Evolutionary conservation across 2,113 vertebrate species (phyloP).

Genomic region (Pagrus major): DNA sequence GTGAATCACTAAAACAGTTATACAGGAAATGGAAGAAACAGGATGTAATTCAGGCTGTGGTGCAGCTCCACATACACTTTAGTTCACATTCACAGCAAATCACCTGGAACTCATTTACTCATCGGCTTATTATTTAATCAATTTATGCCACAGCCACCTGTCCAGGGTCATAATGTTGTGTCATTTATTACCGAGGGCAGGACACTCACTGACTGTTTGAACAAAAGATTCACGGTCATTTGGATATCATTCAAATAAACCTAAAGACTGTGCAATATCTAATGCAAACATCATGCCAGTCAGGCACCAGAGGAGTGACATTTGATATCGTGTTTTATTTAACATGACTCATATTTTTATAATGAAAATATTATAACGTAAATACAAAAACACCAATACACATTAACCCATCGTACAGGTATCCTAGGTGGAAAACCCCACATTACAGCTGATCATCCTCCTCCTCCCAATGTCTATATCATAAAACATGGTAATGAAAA

Average conservation of each 20-base stretch:
- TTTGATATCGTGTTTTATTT: slow-evolving; percentile 14
- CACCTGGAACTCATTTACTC: background rate
- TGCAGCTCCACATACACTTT: background rate
- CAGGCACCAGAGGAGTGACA: slow-evolving; percentile 2
- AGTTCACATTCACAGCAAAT: slow-evolving; percentile 1
- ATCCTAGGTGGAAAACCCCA: background rate
- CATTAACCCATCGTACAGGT: background rate
- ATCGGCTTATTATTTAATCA: slow-evolving; percentile 4
- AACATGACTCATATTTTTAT: slow-evolving; percentile 1
- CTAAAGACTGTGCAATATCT: slow-evolving; percentile 30
- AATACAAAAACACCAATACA: background rate
- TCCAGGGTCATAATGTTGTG: background rate
- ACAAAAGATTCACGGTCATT: slow-evolving; percentile 57
- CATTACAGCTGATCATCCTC: background rate
- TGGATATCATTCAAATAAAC: slow-evolving; percentile 75
- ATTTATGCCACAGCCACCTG: slow-evolving; percentile 9
- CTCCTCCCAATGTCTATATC: no score
- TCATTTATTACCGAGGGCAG: slow-evolving; percentile 31
- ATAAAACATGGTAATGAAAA: background rate
- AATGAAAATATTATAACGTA: background rate
- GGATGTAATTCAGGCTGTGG: background rate
- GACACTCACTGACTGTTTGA: slow-evolving; percentile 43
- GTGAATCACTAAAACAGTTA: background rate
- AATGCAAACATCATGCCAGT: slow-evolving; percentile 57
- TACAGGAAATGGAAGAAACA: background rate